Percentiles rank a stretch among this genome's conserved stretches.
These are phyloP conservation scores for Diaphora mendica DNA, from an alignment of 2,888 invertebrate species.

Conservation along the genomic window DNA sequence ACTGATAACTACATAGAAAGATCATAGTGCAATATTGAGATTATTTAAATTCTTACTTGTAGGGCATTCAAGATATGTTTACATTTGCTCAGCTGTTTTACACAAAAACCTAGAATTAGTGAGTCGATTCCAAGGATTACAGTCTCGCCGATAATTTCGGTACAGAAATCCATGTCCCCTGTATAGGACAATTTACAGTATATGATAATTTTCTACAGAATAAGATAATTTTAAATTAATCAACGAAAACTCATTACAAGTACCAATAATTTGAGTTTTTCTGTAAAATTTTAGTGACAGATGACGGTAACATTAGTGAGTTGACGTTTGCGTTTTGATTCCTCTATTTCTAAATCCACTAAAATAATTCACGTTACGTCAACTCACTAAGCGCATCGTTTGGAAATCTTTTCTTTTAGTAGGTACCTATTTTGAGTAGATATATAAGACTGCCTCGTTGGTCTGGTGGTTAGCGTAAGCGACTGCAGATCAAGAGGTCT, in stretches of 20 bases:
- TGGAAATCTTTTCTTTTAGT: background rate
- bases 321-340: slow-evolving; percentile 38
- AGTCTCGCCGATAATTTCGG: slow-evolving; percentile 88
- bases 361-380: background rate
- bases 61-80: slow-evolving; percentile 90
- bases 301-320: slow-evolving; percentile 10
- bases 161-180: slow-evolving; percentile 89
- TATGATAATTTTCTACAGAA: background rate
- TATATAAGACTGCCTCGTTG: too few relatives aligned
- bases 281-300: slow-evolving; percentile 23
- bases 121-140: slow-evolving; percentile 91
- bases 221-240: slow-evolving; percentile 15
- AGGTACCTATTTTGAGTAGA: too few relatives aligned
- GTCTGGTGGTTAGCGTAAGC: too few relatives aligned
- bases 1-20: too few relatives aligned
- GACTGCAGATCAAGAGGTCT: too few relatives aligned
- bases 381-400: background rate
- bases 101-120: slow-evolving; percentile 90
- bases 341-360: background rate
- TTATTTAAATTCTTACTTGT: slow-evolving; percentile 83
- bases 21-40: background rate
- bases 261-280: slow-evolving; percentile 33
- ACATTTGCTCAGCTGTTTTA: slow-evolving; percentile 91
- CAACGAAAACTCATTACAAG: too few relatives aligned
- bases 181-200: slow-evolving; percentile 11